Evolutionary conservation across 1,140 invertebrate species (phyloP).

Genomic region (Diorhabda elongata): DNA sequence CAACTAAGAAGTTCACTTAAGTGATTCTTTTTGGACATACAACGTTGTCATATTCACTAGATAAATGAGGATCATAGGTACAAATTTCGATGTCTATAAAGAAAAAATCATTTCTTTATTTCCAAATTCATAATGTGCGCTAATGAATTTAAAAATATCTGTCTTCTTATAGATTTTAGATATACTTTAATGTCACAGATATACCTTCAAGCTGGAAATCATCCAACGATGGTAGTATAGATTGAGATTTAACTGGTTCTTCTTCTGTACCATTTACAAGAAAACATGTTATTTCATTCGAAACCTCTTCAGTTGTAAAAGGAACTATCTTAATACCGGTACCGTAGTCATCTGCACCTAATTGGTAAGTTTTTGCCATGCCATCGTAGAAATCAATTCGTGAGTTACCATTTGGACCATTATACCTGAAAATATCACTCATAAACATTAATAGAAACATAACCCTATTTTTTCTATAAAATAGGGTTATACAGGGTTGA

Average conservation of each 20-base stretch:
- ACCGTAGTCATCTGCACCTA: slow-evolving; percentile 62
- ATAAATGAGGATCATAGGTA: no score
- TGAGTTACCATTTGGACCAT: slow-evolving; percentile 66
- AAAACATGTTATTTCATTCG: slow-evolving; percentile 75
- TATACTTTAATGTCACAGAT: background rate
- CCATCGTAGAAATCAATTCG: slow-evolving; percentile 94
- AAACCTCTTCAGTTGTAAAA: slow-evolving; percentile 68
- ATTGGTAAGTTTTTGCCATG: slow-evolving; percentile 85
- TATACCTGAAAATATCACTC: slow-evolving; percentile 49
- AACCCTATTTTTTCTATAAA: no score
- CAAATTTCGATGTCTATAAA: no score
- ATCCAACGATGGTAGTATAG: slow-evolving; percentile 77
- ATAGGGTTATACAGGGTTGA: no score
- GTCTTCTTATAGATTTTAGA: no score
- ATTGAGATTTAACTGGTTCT: slow-evolving; percentile 63
- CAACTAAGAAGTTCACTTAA: no score
- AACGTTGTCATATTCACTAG: no score
- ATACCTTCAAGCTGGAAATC: slow-evolving; percentile 64
- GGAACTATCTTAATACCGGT: slow-evolving; percentile 80
- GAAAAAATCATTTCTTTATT: no score
- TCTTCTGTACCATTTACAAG: slow-evolving; percentile 74
- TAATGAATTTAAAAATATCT: no score
- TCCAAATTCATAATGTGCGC: no score
- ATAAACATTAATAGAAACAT: no score
- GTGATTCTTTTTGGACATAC: no score